Percentiles rank a stretch among this genome's conserved stretches.
These are phyloP conservation scores for Felis chaus DNA, from an alignment of 2,113 vertebrate species.

Conservation along the genomic window DNA sequence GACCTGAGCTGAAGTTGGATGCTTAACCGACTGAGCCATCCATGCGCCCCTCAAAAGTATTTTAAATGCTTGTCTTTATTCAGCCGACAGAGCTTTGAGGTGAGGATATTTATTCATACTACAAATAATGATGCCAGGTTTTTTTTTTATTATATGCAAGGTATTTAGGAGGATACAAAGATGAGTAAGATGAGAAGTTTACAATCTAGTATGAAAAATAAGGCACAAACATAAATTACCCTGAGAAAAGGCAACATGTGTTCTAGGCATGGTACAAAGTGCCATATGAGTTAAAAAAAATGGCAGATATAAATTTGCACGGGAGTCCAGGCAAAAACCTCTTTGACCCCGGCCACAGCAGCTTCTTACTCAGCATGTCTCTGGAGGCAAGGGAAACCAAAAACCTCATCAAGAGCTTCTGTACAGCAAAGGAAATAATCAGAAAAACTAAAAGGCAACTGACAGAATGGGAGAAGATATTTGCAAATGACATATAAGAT, in stretches of 20 bases:
- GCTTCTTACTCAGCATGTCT: too few species aligned
- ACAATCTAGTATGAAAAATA: neutral
- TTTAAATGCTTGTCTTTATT: neutral
- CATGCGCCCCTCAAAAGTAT: too few species aligned
- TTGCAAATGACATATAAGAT: too few species aligned
- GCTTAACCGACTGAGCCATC: too few species aligned
- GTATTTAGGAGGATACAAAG: neutral
- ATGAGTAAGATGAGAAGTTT: neutral
- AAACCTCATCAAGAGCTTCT: too few species aligned
- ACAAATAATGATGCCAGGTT: neutral
- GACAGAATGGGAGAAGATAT: too few species aligned
- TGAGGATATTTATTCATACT: neutral
- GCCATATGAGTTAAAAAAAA: constrained; percentile 4
- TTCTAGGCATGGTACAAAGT: neutral
- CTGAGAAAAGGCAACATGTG: neutral
- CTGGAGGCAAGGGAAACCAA: too few species aligned
- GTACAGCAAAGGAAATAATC: too few species aligned
- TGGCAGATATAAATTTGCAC: neutral
- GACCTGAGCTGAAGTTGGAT: too few species aligned
- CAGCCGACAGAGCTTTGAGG: neutral
- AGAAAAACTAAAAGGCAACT: too few species aligned
- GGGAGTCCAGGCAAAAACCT: neutral
- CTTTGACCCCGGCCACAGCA: too few species aligned
- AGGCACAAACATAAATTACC: neutral
- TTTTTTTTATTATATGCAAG: neutral